Base-by-base conservation (phyloP, 1,140 invertebrate genomes). In the Pollicipes pollicipes region DNA sequence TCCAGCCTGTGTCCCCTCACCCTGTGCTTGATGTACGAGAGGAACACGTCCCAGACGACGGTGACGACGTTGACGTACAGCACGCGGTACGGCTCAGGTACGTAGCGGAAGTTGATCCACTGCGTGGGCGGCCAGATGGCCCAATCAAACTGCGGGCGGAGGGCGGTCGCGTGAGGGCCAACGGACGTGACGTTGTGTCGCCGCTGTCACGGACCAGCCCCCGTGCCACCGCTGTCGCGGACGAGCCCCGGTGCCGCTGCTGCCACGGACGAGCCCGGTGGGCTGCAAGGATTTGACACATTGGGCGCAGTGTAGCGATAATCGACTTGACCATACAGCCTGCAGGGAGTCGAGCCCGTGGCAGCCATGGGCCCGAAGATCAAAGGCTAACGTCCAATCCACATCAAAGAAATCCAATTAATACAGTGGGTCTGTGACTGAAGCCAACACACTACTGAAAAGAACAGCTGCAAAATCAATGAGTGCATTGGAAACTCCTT, bases 121-220 rank as follows among this genome's bases (percentile, higher is more conserved):
- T 93, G 90, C 6, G 86, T 84, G n/a, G 88, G 89, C 29, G 89
- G 88, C 88, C 90, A 93, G 66, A 90, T 84, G 68, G 85, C 79
- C 81, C 89, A 90, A 76, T 91, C 90, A 72, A 86, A 82, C 86
- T 88, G 77, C 71, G 81, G 80, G 71, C 70, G 77, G 73, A 71
- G 68, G n/a, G n/a, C n/a, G n/a, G n/a, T n/a, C n/a, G n/a, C n/a
- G n/a, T n/a, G n/a, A n/a, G n/a, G n/a, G n/a, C n/a, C n/a, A n/a
- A n/a, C n/a, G n/a, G n/a, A n/a, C n/a, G n/a, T n/a, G n/a, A n/a
- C n/a, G n/a, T n/a, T n/a, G n/a, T n/a, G n/a, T n/a, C n/a, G n/a
- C n/a, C n/a, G n/a, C n/a, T n/a, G n/a, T n/a, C 45, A 64, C 6
- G 35, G 21, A 72, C 28, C 26, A 64, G 73, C 35, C 32, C 68